Conservation (phyloP, 2,113 vertebrate genomes). For the Axis porcinus region DNA sequence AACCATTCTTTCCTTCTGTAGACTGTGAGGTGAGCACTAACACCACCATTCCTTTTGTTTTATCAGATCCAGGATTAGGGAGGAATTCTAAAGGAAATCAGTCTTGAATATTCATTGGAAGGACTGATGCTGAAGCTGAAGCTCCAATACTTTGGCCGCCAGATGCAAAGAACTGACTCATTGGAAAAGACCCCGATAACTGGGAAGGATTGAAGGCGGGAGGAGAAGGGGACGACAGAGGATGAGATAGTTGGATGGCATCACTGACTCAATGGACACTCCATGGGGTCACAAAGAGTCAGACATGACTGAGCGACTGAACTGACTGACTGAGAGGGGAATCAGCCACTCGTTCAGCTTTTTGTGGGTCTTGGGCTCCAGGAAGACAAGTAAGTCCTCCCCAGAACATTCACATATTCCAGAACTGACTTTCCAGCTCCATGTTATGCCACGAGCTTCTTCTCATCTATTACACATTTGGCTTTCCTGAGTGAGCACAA, state of each 20-base stretch:
- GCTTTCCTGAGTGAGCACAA: neutral
- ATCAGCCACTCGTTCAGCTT: neutral
- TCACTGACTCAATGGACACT: neutral
- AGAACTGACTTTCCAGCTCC: neutral
- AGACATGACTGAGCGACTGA: neutral
- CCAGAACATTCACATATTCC: neutral
- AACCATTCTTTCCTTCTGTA: neutral
- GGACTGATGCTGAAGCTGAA: neutral
- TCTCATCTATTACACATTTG: neutral
- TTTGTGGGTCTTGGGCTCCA: neutral
- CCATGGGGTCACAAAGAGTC: neutral
- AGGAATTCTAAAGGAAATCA: neutral
- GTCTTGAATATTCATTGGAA: neutral
- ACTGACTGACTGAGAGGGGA: neutral
- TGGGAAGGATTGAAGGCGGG: neutral
- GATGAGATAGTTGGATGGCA: neutral
- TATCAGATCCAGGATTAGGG: neutral
- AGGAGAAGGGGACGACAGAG: neutral
- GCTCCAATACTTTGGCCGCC: neutral
- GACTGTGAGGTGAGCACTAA: neutral
- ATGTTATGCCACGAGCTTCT: fast-evolving
- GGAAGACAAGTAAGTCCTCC: neutral
- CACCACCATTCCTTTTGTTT: neutral
- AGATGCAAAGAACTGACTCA: neutral
- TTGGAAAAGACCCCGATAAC: neutral